Evolutionary conservation across 2,113 vertebrate genomes (phyloP), one percentile per base, ranked within the genome.

Genomic region (Chloroceryle aenea): DNA sequence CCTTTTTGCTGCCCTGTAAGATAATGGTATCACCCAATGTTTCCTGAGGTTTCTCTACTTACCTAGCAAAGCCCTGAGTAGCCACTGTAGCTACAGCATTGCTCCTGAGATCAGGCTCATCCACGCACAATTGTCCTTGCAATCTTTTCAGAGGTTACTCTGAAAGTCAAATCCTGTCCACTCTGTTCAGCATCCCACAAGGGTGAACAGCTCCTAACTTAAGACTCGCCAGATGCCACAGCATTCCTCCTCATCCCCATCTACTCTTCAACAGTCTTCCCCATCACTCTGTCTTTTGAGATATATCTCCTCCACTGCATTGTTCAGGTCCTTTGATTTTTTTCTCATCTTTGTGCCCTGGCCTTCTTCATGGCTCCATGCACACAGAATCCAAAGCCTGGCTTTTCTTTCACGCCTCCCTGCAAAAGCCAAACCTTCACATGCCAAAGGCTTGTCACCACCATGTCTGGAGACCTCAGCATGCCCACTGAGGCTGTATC

Each of bases 301-400:
- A 42, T 3, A 40, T 5, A 8, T 3, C 19, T 52, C 18, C 47
- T 61, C 45, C 58, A 14, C 19, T 18, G 7, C 1, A 0, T 7
- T 29, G 16, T 47, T 64, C 38, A 45, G 32, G n/a, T 27, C 36
- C 45, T 90, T 53, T 43, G 30, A 29, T 23, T 75, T 36, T 58
- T 43, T 18, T 25, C 47, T 52, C 6, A 8, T 13, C 50, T 53
- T 47, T 29, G 50, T 29, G 50, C 38, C 29, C 38, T 76, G 71
- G 34, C 50, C 43, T 52, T 63, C 17, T 27, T 56, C 48, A 30
- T 0, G 2, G 48, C 40, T 71, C 56, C 29, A 17, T 2, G 12
- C 86, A 59, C 25, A 40, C 8, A 21, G 32, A 29, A n/a, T 27
- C 75, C 63, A 71, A 53, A 71, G 45, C 27, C 40, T 25, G 27